Evolutionary conservation across 2,797 vertebrate genomes (phyloP).

Genomic region (Melanogrammus aeglefinus): DNA sequence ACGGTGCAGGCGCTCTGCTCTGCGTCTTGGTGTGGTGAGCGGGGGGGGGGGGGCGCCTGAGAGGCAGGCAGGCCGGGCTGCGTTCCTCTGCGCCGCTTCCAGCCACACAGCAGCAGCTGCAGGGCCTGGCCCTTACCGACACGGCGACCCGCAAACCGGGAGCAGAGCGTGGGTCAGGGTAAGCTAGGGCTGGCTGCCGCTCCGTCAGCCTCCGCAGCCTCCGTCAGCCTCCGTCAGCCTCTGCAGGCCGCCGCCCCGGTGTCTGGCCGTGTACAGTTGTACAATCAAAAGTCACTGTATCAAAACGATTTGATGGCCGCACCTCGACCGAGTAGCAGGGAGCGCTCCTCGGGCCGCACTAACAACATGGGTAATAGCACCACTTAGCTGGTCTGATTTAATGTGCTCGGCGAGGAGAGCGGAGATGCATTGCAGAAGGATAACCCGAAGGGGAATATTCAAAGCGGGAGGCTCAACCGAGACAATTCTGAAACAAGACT

Average conservation of each 20-base stretch:
- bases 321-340: background rate
- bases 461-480: background rate
- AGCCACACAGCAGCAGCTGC: conserved; percentile 66
- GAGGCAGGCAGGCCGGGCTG: conserved; percentile 44
- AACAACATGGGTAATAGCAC: background rate
- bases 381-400: background rate
- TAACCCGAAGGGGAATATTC: background rate
- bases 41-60: conserved; percentile 23
- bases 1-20: conserved; percentile 39
- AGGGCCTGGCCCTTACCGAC: conserved; percentile 53
- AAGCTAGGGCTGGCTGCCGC: conserved; percentile 43
- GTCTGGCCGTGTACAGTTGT: background rate
- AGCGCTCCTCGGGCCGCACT: background rate
- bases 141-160: conserved; percentile 59
- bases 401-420: background rate
- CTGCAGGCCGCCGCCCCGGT: background rate
- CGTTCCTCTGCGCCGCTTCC: conserved; percentile 52
- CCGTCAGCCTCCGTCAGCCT: conserved; percentile 28
- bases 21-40: conserved; percentile 62
- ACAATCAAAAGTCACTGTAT: background rate
- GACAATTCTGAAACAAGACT: background rate
- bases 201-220: conserved; percentile 32
- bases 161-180: conserved; percentile 47
- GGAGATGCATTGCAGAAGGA: background rate
- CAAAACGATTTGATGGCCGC: background rate